Evolutionary conservation across 2,888 invertebrate genomes (phyloP).

Genomic region (Mimumesa dahlbomi): DNA sequence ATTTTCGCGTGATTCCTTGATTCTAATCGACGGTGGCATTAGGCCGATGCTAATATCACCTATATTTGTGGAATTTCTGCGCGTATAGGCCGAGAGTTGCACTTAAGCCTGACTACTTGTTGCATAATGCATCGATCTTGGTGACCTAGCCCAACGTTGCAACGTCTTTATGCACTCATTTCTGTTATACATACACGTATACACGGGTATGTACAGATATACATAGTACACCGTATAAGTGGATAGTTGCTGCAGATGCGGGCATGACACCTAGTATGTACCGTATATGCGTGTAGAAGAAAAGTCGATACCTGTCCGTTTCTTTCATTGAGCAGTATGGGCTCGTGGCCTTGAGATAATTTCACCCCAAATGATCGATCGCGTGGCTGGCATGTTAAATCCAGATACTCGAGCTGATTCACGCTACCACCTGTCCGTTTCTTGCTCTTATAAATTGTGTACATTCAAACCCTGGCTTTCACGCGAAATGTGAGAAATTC

Average conservation of each 20-base stretch:
- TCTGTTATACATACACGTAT: background rate
- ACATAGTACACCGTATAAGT: too few relatives aligned
- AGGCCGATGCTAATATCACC: background rate
- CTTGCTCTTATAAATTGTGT: background rate
- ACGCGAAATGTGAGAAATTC: slow-evolving; percentile 9
- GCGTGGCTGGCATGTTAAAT: slow-evolving; percentile 35
- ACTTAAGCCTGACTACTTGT: slow-evolving; percentile 62
- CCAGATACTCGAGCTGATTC: slow-evolving; percentile 28
- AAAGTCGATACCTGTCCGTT: slow-evolving; percentile 42
- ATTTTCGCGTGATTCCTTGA: background rate
- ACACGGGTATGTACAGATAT: too few relatives aligned
- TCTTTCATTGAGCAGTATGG: slow-evolving; percentile 52
- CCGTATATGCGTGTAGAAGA: slow-evolving; percentile 1
- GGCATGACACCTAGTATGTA: background rate
- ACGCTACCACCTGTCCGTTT: slow-evolving; percentile 7
- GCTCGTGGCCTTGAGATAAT: slow-evolving; percentile 51
- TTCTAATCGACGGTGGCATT: background rate
- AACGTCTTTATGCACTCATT: slow-evolving; percentile 23
- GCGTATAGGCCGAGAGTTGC: slow-evolving; percentile 16
- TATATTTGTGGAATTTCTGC: slow-evolving; percentile 19
- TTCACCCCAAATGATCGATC: slow-evolving; percentile 56
- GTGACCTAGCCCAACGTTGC: slow-evolving; percentile 24
- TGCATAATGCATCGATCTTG: slow-evolving; percentile 66
- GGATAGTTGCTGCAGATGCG: background rate
- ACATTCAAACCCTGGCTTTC: slow-evolving; percentile 1